phyloP scores from a whole-genome alignment of 2,113 vertebrate species.

The Mobula hypostoma region DNA sequence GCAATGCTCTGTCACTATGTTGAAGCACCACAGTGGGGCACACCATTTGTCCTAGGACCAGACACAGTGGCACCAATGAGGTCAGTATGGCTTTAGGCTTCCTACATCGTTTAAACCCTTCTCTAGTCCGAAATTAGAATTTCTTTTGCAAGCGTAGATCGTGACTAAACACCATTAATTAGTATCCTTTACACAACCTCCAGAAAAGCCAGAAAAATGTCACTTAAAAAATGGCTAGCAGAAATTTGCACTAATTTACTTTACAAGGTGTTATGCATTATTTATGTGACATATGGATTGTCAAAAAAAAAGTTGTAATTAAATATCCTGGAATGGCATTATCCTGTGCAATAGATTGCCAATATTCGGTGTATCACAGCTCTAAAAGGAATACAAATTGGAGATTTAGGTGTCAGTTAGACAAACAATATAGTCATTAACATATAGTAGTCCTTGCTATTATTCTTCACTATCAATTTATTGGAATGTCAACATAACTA shows the following conservation, averaged over 20 bases:
- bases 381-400: constrained; percentile 20
- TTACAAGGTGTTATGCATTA: constrained; percentile 13
- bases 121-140: constrained; percentile 22
- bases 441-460: neutral
- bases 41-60: constrained; percentile 39
- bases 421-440: constrained; percentile 6
- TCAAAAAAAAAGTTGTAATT: constrained; percentile 26
- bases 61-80: constrained; percentile 39
- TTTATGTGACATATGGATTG: constrained; percentile 2
- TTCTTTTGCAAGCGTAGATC: neutral
- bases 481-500: constrained; percentile 25
- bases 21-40: neutral
- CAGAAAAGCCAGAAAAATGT: constrained; percentile 7
- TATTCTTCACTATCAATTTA: constrained; percentile 1
- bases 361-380: constrained; percentile 15
- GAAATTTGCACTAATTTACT: neutral
- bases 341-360: neutral
- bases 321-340: constrained; percentile 15
- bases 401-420: constrained; percentile 23
- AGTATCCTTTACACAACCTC: neutral
- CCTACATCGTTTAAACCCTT: constrained; percentile 5
- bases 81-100: constrained; percentile 9
- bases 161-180: constrained; percentile 27
- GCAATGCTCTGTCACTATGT: constrained; percentile 37
- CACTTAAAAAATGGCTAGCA: constrained; percentile 14